phyloP scores from a whole-genome alignment of 2,888 invertebrate species.

The Boloria selene region DNA sequence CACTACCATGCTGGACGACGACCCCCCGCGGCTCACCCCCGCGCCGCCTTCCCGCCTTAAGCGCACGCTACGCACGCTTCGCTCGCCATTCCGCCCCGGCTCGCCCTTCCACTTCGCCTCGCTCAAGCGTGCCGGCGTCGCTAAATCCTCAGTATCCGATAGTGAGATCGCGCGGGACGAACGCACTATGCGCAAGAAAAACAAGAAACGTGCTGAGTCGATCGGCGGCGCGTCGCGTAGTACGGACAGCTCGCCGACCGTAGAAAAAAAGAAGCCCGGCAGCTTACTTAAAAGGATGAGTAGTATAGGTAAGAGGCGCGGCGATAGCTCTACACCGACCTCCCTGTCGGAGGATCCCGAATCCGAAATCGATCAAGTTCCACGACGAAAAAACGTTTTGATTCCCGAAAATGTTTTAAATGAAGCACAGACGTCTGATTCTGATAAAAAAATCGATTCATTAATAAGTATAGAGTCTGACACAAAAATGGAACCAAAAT shows the following conservation, averaged over 20 bases:
- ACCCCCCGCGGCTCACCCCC: constrained; percentile 43
- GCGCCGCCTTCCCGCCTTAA: constrained; percentile 68
- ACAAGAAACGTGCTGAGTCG: constrained; percentile 71
- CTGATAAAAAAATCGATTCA: constrained; percentile 1
- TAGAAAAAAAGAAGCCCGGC: constrained; percentile 65
- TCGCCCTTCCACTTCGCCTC: constrained; percentile 80
- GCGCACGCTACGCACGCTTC: constrained; percentile 75
- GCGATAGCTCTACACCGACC: constrained; percentile 53
- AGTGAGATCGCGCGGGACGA: constrained; percentile 74
- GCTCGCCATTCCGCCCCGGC: constrained; percentile 77
- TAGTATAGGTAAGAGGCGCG: constrained; percentile 67
- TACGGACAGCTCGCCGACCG: constrained; percentile 66
- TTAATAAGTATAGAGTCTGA: constrained; percentile 12
- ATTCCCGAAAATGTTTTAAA: constrained; percentile 13
- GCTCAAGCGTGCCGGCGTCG: constrained; percentile 72
- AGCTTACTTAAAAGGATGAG: constrained; percentile 71
- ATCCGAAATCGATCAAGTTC: constrained; percentile 28
- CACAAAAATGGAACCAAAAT: constrained; percentile 14
- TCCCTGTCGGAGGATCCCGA: constrained; percentile 41
- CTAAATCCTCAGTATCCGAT: constrained; percentile 75
- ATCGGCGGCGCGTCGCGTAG: constrained; percentile 57
- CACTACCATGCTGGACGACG: constrained; percentile 67
- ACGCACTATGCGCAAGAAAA: constrained; percentile 79
- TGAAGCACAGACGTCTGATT: constrained; percentile 17
- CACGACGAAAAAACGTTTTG: constrained; percentile 10